Evolutionary conservation across 2,888 invertebrate genomes (phyloP), one percentile per base, ranked within the genome.

Genomic region (Schizotus pectinicornis): DNA sequence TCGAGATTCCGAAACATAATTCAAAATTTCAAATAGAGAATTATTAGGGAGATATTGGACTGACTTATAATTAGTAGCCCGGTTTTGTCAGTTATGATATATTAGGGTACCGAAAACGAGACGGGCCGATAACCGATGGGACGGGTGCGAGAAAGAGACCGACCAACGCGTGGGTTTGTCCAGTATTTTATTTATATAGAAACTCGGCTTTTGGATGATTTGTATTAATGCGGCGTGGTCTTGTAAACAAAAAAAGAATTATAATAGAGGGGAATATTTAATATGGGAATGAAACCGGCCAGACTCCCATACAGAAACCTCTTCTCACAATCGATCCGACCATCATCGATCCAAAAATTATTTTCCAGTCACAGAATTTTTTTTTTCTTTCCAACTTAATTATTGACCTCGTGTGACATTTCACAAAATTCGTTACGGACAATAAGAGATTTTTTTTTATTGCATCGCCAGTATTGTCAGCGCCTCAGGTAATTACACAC

Each of bases 51-150:
- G 69, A 72, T 72, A 71, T 72, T 70, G 70, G 71, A 53, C 67
- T 71, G 72, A 73, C 72, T 74, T 74, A 74, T 74, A 74, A 74
- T 74, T 74, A 74, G 71, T 73, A 74, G 74, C 73, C 74, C 70
- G 72, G 65, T 74, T 74, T 73, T 74, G 74, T 74, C 74, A 74
- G 74, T 61, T 69, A 72, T 74, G 74, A 74, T 73, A 69, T 73
- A 74, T 72, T 66, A 63, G 60, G 63, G 67, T 67, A 36, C 34
- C 54, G 52, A 61, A 64, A 69, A 52, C 57, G 62, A 66, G 65
- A 69, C 53, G 42, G 57, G 48, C 33, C 56, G 51, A 57, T 46
- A 42, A 49, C 43, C 9, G 8, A 22, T 30, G 12, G 11, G 9
- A 6, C 12, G 39, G 38, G 47, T 12, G 54, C 36, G 61, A 55